These are phyloP conservation scores for Stenodera caucasica DNA, from an alignment of 2,888 invertebrate genomes.

Conservation along the genomic window DNA sequence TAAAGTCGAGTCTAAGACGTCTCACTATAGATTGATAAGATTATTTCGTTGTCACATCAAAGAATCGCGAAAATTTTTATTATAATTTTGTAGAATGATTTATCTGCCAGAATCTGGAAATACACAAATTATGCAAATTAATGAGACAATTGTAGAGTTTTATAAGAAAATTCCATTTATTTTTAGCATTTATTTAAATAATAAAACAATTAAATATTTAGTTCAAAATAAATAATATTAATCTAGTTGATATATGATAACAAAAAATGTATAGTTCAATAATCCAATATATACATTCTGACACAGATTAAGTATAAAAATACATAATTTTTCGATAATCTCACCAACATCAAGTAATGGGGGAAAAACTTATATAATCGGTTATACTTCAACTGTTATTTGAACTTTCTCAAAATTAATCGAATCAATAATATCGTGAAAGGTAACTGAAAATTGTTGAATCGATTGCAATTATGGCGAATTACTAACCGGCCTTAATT, in stretches of 20 bases:
- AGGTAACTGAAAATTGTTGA: constrained; percentile 2
- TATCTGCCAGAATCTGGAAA: no score
- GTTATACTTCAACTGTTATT: no score
- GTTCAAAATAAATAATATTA: background rate
- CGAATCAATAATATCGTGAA: no score
- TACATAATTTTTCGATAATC: constrained; percentile 30
- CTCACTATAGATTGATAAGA: no score
- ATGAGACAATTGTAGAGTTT: no score
- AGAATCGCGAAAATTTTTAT: no score
- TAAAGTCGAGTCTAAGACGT: no score
- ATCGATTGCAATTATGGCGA: constrained; percentile 68
- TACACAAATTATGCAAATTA: no score
- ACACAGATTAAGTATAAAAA: constrained; percentile 32
- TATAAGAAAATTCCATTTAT: background rate
- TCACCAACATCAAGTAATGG: background rate
- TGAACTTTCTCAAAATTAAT: no score
- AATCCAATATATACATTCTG: constrained; percentile 32
- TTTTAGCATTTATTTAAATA: background rate
- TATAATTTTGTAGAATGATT: no score
- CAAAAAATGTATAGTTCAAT: constrained; percentile 26
- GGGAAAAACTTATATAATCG: no score
- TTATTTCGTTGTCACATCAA: no score
- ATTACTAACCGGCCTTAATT: constrained; percentile 77
- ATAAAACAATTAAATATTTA: background rate
- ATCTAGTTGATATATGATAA: constrained; percentile 7